Conservation (phyloP, 2,888 invertebrate genomes). For the Diarsia dahlii region DNA sequence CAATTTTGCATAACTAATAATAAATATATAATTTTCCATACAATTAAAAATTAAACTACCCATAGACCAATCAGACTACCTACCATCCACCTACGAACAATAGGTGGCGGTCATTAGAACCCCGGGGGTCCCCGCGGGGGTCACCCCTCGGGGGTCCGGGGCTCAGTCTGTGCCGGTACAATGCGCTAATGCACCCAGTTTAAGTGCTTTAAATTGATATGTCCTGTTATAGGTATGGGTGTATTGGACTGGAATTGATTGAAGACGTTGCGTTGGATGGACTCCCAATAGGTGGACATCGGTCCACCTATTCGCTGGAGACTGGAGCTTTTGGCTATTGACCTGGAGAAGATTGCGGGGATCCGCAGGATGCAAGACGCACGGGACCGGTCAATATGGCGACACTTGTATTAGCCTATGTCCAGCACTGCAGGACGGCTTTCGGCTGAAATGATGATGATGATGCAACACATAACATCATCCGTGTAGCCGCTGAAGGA, state of each 20-base stretch:
- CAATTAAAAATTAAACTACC: constrained; percentile 52
- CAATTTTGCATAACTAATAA: constrained; percentile 9
- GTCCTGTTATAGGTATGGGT: constrained; percentile 40
- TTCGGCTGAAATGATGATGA: no score
- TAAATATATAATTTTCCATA: constrained; percentile 27
- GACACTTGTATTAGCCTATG: no score
- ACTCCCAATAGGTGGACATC: no score
- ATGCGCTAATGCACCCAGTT: constrained; percentile 64
- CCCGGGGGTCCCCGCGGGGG: constrained; percentile 59
- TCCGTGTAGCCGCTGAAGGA: neutral
- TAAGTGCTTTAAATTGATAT: constrained; percentile 68
- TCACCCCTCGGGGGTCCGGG: constrained; percentile 46
- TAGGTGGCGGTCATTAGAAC: constrained; percentile 67
- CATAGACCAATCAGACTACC: constrained; percentile 48
- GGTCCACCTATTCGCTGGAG: no score
- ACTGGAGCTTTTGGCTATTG: no score
- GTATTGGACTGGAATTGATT: constrained; percentile 23
- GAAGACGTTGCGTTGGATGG: no score
- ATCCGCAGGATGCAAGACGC: no score
- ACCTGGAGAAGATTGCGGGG: no score
- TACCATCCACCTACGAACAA: constrained; percentile 64
- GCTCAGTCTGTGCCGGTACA: constrained; percentile 57
- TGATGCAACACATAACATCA: neutral
- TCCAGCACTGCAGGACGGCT: no score
- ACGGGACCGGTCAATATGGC: no score